phyloP scores from a whole-genome alignment of 2,113 vertebrate species.

The Petromus typicus region DNA sequence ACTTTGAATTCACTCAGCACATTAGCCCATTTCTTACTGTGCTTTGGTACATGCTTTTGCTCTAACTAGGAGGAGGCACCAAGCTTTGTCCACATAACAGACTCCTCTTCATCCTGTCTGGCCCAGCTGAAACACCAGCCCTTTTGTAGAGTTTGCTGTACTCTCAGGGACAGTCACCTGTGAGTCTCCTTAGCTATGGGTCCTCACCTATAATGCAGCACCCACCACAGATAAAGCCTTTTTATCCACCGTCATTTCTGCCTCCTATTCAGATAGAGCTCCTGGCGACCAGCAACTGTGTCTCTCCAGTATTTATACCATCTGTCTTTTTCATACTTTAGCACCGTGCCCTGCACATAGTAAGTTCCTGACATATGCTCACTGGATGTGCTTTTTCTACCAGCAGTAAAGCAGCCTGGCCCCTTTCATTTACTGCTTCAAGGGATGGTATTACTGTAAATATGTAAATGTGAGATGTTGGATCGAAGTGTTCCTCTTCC shows the following conservation, averaged over 20 bases:
- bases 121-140: not conserved
- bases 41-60: not conserved
- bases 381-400: not conserved
- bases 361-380: not conserved
- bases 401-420: not conserved
- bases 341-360: not conserved
- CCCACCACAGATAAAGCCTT: not conserved
- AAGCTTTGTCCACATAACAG: not conserved
- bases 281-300: not conserved
- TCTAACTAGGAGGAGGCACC: not conserved
- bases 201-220: rapidly evolving
- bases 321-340: not conserved
- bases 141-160: not conserved
- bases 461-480: not conserved
- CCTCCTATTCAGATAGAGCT: not conserved
- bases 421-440: not conserved
- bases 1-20: not conserved
- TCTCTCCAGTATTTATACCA: not conserved
- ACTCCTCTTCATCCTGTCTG: not conserved
- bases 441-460: not conserved
- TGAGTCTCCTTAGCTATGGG: not conserved
- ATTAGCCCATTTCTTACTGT: not conserved
- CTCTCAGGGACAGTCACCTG: not conserved
- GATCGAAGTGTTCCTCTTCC: constrained; percentile 3
- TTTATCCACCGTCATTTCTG: not conserved